Evolutionary conservation across 2,113 vertebrate species (phyloP).

Genomic region (Plotosus lineatus): DNA sequence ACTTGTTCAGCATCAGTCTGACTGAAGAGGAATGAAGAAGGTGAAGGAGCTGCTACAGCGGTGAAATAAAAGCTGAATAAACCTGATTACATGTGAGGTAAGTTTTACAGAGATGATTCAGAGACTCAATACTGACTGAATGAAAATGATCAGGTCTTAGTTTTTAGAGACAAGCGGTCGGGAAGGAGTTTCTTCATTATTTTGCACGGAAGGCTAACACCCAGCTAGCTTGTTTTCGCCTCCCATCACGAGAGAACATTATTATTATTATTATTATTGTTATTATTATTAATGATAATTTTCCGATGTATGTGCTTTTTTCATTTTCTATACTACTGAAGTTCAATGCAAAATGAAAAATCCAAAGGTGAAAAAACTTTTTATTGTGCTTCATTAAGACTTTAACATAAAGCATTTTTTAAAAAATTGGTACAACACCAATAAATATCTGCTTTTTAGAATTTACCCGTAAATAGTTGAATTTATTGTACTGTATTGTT

Average conservation of each 20-base stretch:
- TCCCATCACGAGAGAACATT: not conserved
- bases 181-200: not conserved
- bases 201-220: not conserved
- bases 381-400: not conserved
- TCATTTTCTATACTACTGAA: not conserved
- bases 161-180: not conserved
- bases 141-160: not conserved
- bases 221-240: not conserved
- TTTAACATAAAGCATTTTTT: not conserved
- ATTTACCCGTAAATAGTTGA: not conserved
- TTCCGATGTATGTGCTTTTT: not conserved
- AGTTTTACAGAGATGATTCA: not conserved
- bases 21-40: not conserved
- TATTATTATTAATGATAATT: not conserved
- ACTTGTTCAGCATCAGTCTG: not conserved
- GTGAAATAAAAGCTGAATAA: not conserved
- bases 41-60: not conserved
- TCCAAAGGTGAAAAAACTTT: not conserved
- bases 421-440: not conserved
- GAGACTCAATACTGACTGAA: not conserved
- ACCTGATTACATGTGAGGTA: not conserved
- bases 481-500: not conserved
- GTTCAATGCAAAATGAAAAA: too few relatives aligned
- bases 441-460: not conserved
- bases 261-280: not conserved